Conservation (phyloP, 2,888 invertebrate species). For the Pocota personata region DNA sequence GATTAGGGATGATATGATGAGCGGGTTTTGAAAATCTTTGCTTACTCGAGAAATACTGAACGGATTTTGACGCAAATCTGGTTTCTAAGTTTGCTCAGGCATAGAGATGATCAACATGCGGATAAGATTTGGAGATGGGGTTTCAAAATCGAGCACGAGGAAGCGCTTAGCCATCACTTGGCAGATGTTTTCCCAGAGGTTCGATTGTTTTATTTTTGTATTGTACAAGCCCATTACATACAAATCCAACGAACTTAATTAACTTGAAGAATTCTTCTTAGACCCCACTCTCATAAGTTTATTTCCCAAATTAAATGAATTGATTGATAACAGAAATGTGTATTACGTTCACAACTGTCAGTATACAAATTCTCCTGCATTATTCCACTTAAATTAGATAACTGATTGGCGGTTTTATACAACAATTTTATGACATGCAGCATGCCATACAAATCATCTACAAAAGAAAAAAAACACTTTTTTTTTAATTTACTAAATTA, state of each 20-base stretch:
- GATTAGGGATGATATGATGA: too few species aligned
- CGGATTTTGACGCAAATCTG: too few species aligned
- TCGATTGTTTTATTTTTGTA: too few species aligned
- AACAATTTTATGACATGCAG: not conserved
- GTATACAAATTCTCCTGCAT: not conserved
- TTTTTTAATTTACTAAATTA: slow-evolving; percentile 58
- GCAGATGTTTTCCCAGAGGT: too few species aligned
- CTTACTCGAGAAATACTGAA: too few species aligned
- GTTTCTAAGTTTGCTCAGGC: too few species aligned
- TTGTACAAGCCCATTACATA: not conserved
- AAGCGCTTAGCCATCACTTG: too few species aligned
- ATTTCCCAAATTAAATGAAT: slow-evolving; percentile 24
- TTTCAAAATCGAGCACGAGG: too few species aligned
- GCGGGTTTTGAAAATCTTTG: too few species aligned
- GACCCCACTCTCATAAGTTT: not conserved
- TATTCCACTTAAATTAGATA: slow-evolving; percentile 18
- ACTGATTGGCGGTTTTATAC: not conserved
- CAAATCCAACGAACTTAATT: not conserved
- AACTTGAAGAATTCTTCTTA: not conserved
- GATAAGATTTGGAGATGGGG: too few species aligned
- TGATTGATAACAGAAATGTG: slow-evolving; percentile 22
- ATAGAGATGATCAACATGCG: too few species aligned
- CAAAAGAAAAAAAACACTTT: not conserved
- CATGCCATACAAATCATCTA: slow-evolving; percentile 2
- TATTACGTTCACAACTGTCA: not conserved